Evolutionary conservation across 2,888 invertebrate species (phyloP).

Genomic region (Timema cristinae): DNA sequence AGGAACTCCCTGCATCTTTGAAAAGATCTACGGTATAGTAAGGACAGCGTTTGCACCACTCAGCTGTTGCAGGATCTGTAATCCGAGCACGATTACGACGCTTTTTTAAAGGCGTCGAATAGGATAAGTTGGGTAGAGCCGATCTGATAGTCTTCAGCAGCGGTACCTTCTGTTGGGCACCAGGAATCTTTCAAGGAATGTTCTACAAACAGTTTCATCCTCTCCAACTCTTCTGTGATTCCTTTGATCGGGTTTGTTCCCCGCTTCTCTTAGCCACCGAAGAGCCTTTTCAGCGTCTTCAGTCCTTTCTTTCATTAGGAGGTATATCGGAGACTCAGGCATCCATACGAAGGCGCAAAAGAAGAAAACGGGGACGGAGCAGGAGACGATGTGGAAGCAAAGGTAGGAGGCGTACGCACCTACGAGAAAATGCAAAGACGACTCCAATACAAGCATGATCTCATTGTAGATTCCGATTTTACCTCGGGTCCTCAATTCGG

Average conservation of each 20-base stretch:
- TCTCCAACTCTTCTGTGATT: background rate
- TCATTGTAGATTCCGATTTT: background rate
- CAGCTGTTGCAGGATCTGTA: background rate
- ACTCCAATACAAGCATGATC: slow-evolving; percentile 52
- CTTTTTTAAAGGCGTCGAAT: background rate
- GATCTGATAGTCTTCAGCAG: too few species aligned
- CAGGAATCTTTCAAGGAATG: background rate
- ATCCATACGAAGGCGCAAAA: slow-evolving; percentile 61
- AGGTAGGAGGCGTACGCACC: slow-evolving; percentile 69
- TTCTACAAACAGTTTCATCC: background rate
- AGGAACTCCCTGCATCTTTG: slow-evolving; percentile 58
- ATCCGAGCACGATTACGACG: background rate
- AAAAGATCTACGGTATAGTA: slow-evolving; percentile 78
- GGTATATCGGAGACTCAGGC: slow-evolving; percentile 76
- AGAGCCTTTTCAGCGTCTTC: slow-evolving; percentile 62
- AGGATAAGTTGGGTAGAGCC: background rate
- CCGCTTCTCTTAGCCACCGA: slow-evolving; percentile 61
- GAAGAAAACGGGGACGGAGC: slow-evolving; percentile 59
- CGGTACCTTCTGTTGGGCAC: background rate
- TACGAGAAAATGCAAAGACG: slow-evolving; percentile 61
- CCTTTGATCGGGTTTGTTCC: slow-evolving; percentile 57
- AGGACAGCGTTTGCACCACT: slow-evolving; percentile 43
- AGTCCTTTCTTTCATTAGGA: slow-evolving; percentile 54
- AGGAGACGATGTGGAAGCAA: slow-evolving; percentile 57
- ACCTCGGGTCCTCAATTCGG: background rate